These are phyloP conservation scores for Bombus sibiricus DNA, from an alignment of 1,140 invertebrate species.

Conservation along the genomic window DNA sequence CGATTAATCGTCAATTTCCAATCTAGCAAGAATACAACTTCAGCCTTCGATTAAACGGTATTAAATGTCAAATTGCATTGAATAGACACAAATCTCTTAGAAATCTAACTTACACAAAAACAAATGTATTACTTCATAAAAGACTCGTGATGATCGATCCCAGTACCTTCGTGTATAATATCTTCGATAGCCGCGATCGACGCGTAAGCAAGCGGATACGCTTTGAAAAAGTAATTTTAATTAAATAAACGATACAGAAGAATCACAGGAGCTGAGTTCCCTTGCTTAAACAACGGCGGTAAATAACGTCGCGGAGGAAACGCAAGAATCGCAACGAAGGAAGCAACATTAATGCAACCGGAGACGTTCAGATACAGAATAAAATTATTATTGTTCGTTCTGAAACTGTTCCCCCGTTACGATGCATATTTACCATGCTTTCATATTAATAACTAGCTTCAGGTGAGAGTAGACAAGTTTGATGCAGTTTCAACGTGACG, in stretches of 20 bases:
- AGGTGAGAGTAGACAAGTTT: constrained; percentile 39
- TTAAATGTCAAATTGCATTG: no score
- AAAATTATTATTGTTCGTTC: constrained; percentile 25
- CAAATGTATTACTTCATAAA: not conserved
- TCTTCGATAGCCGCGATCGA: not conserved
- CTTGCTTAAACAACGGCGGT: not conserved
- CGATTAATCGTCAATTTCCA: not conserved
- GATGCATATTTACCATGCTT: constrained; percentile 38
- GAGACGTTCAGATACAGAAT: constrained; percentile 3
- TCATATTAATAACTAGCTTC: constrained; percentile 34
- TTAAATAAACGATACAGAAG: no score
- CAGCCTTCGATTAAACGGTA: no score
- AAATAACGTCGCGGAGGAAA: not conserved
- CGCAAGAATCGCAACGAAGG: not conserved
- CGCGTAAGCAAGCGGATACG: not conserved
- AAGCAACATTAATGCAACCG: constrained; percentile 1
- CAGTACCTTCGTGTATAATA: no score
- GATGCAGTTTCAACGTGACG: constrained; percentile 17
- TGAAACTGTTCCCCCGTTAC: constrained; percentile 4
- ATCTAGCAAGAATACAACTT: no score
- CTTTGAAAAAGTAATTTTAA: not conserved
- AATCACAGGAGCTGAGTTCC: no score
- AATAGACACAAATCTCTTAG: not conserved
- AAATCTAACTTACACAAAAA: not conserved
- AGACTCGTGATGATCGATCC: not conserved